Percentiles rank a stretch among this genome's conserved stretches.
Conservation (phyloP, 2,797 vertebrate genomes). For the Sebastes reedi region DNA sequence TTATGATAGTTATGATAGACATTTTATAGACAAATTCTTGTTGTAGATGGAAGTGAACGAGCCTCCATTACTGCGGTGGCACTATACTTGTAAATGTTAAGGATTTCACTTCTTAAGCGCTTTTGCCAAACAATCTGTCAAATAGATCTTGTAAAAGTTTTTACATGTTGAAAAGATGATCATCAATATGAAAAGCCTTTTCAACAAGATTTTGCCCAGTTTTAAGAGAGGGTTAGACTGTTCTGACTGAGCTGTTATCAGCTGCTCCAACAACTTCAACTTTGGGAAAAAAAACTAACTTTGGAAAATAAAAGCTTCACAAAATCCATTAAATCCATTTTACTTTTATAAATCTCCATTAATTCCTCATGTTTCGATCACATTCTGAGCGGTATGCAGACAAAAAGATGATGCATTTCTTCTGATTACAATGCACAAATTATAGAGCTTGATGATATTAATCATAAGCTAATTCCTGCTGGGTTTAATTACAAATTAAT, state of each 20-base stretch:
- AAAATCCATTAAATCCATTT: neutral
- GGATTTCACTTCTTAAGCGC: neutral
- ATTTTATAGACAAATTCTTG: neutral
- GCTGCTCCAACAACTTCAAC: neutral
- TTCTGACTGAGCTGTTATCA: neutral
- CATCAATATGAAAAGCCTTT: neutral
- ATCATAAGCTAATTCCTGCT: neutral
- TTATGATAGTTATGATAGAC: neutral
- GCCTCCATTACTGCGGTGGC: neutral
- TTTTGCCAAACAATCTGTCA: too few relatives aligned
- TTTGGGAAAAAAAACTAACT: neutral
- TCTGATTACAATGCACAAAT: neutral
- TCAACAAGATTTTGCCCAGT: neutral
- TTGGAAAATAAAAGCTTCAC: neutral
- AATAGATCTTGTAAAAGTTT: neutral
- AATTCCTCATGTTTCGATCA: neutral
- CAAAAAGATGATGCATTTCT: neutral
- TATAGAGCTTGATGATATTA: neutral
- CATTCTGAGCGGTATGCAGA: neutral
- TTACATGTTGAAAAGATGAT: neutral
- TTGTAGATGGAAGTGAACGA: neutral
- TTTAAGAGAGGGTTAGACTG: neutral
- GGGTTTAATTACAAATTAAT: neutral
- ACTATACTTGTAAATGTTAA: neutral
- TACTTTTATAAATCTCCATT: neutral